phyloP scores from a whole-genome alignment of 2,888 invertebrate genomes.

The Dione vanillae region DNA sequence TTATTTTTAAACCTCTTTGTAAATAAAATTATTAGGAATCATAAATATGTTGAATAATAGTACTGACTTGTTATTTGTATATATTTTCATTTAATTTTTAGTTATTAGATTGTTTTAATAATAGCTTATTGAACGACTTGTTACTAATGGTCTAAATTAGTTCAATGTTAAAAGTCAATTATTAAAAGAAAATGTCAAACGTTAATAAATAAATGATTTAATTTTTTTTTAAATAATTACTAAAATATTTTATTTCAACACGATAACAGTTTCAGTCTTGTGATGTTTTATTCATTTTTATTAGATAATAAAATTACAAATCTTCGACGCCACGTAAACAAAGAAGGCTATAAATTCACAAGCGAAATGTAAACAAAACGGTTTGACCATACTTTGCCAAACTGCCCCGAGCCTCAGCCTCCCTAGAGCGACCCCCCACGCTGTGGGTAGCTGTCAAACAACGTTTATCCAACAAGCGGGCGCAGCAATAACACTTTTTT shows the following conservation, averaged over 20 bases:
- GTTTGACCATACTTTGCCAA: slow-evolving; percentile 46
- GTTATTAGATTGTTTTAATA: no score
- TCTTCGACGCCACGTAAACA: slow-evolving; percentile 42
- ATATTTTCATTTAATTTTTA: no score
- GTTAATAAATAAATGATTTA: no score
- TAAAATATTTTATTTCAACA: neutral
- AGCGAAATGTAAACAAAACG: slow-evolving; percentile 49
- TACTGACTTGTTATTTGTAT: no score
- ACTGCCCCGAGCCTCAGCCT: slow-evolving; percentile 44
- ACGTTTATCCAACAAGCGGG: slow-evolving; percentile 74
- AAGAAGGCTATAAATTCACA: slow-evolving; percentile 53
- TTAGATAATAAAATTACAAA: slow-evolving; percentile 26
- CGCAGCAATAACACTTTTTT: slow-evolving; percentile 74
- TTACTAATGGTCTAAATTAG: no score
- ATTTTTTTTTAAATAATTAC: no score
- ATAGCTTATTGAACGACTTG: no score
- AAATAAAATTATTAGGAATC: slow-evolving; percentile 28
- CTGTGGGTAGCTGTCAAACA: slow-evolving; percentile 69
- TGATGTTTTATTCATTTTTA: neutral
- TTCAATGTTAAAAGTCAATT: neutral
- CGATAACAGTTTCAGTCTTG: no score
- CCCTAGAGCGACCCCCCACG: slow-evolving; percentile 46
- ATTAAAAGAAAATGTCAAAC: neutral
- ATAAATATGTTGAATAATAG: slow-evolving; percentile 12
- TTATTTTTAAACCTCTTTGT: slow-evolving; percentile 24